Evolutionary conservation across 2,797 vertebrate species (phyloP).

Genomic region (Amblyopsis hoosieri): DNA sequence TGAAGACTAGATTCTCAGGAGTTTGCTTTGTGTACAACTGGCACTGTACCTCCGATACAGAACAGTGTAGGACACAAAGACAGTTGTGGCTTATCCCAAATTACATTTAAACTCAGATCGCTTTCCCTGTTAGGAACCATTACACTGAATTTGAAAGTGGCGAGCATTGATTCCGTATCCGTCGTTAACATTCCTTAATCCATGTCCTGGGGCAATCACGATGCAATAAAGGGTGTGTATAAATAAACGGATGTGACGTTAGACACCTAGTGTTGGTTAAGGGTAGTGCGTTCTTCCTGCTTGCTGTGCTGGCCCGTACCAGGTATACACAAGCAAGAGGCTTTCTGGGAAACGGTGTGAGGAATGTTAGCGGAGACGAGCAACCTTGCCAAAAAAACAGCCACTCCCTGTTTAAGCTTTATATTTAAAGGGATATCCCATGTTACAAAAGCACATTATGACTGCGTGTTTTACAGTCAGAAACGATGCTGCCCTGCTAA

Average conservation of each 20-base stretch:
- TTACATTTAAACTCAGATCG: too few relatives aligned
- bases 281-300: neutral
- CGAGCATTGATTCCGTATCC: slow-evolving; percentile 4
- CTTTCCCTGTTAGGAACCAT: too few relatives aligned
- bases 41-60: neutral
- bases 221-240: neutral
- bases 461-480: neutral
- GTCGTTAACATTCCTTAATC: slow-evolving; percentile 1
- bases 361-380: slow-evolving; percentile 53
- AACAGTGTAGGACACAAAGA: too few relatives aligned
- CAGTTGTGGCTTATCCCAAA: too few relatives aligned
- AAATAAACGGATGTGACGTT: neutral
- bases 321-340: slow-evolving; percentile 46
- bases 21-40: neutral
- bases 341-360: slow-evolving; percentile 50
- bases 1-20: too few relatives aligned
- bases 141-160: neutral
- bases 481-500: slow-evolving; percentile 11
- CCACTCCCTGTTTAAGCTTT: slow-evolving; percentile 43
- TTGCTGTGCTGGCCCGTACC: slow-evolving; percentile 24
- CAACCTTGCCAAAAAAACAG: slow-evolving; percentile 34
- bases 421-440: slow-evolving; percentile 46
- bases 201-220: neutral
- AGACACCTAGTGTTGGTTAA: slow-evolving; percentile 8
- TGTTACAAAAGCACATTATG: neutral